Evolutionary conservation across 2,797 vertebrate species (phyloP).

Genomic region (Coregonus sp.): DNA sequence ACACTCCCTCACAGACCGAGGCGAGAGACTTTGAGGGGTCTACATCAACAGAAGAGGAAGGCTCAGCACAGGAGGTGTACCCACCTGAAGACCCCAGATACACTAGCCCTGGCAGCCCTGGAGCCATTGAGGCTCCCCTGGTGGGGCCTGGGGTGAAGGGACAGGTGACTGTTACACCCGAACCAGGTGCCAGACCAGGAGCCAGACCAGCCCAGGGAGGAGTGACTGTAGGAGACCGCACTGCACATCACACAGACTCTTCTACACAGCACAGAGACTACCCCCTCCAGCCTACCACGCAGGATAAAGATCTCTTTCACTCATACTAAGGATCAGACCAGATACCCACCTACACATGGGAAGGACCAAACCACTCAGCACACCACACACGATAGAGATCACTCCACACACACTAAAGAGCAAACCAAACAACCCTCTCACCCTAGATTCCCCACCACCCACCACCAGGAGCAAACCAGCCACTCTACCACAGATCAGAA

Average conservation of each 20-base stretch:
- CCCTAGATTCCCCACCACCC: no score
- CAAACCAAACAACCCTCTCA: neutral
- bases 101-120: constrained; percentile 3
- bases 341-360: neutral
- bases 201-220: neutral
- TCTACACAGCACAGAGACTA: neutral
- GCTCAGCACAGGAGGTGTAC: constrained; percentile 59
- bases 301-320: neutral
- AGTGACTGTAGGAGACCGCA: neutral
- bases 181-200: neutral
- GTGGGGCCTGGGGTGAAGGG: neutral
- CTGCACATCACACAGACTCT: neutral
- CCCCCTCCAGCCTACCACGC: neutral
- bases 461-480: no score
- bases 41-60: constrained; percentile 61
- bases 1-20: neutral
- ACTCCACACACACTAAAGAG: neutral
- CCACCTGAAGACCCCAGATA: constrained; percentile 21
- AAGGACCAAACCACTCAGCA: constrained; percentile 2
- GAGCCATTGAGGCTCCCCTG: constrained; percentile 13
- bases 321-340: neutral
- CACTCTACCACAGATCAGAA: neutral
- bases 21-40: constrained; percentile 62
- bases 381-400: neutral
- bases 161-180: neutral